phyloP scores from a whole-genome alignment of 2,113 vertebrate species.

The Chroicocephalus ridibundus region DNA sequence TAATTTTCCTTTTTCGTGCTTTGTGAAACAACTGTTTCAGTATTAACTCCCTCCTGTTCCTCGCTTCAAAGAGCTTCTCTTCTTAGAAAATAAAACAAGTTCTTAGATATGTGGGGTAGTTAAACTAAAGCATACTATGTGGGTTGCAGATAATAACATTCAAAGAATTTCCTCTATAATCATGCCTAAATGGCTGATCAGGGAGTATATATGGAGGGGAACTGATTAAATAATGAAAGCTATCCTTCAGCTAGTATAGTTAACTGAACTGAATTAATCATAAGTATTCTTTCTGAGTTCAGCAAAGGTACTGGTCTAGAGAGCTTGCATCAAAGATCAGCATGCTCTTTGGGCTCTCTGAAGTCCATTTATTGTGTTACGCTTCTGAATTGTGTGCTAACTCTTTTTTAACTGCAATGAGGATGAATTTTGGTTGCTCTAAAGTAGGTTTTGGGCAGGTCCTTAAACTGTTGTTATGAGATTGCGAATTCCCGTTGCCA shows the following conservation, averaged over 20 bases:
- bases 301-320: background rate
- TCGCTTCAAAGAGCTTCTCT: background rate
- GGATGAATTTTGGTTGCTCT: background rate
- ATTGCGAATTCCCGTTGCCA: background rate
- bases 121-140: background rate
- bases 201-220: background rate
- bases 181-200: background rate
- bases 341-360: background rate
- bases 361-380: background rate
- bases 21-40: background rate
- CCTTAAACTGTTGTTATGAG: background rate
- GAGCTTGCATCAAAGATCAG: background rate
- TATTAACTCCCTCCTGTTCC: background rate
- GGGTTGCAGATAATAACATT: background rate
- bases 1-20: background rate
- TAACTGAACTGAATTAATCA: background rate
- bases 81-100: background rate
- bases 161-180: background rate
- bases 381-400: background rate
- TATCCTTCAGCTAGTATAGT: background rate
- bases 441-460: background rate
- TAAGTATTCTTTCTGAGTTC: background rate
- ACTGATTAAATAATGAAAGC: slow-evolving; percentile 4
- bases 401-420: background rate
- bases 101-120: background rate